Conservation (phyloP, 2,888 invertebrate species). For the Dilophus febrilis region DNA sequence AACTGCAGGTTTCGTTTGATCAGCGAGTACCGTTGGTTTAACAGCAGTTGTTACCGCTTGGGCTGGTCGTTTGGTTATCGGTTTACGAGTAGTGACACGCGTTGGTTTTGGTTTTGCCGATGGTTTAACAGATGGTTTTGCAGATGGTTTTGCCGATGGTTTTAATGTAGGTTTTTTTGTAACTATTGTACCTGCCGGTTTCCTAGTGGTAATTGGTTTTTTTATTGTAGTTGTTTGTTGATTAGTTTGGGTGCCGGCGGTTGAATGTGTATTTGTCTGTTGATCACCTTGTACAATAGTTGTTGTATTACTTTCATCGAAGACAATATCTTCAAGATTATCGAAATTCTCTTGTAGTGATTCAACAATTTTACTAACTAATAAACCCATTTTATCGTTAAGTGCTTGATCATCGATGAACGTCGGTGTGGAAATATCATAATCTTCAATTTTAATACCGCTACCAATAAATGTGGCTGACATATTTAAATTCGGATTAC, state of each 20-base stretch:
- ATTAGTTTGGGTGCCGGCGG: background rate
- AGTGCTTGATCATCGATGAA: conserved; percentile 60
- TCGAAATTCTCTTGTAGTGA: conserved; percentile 71
- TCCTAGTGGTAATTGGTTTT: conserved; percentile 14
- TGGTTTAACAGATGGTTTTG: conserved; percentile 26
- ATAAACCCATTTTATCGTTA: conserved; percentile 61
- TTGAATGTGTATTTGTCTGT: too few relatives aligned
- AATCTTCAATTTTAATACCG: conserved; percentile 34
- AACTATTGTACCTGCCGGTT: conserved; percentile 9
- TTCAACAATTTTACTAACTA: conserved; percentile 69
- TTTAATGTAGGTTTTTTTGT: conserved; percentile 12
- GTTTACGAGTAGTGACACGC: conserved; percentile 22
- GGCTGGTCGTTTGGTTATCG: conserved; percentile 9
- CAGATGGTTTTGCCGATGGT: conserved; percentile 14
- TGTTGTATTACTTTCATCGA: conserved; percentile 30
- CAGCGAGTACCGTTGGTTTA: conserved; percentile 13
- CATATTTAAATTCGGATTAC: conserved; percentile 65
- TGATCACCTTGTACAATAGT: too few relatives aligned
- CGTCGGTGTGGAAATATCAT: conserved; percentile 57
- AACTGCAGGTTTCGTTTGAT: conserved; percentile 16
- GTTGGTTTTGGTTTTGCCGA: conserved; percentile 17
- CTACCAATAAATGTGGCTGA: conserved; percentile 36
- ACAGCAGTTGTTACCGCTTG: conserved; percentile 16
- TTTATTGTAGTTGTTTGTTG: conserved; percentile 13
- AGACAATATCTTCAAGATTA: conserved; percentile 60